These are phyloP conservation scores for Ceyx melanurus DNA, from an alignment of 2,113 vertebrate genomes.

Conservation along the genomic window DNA sequence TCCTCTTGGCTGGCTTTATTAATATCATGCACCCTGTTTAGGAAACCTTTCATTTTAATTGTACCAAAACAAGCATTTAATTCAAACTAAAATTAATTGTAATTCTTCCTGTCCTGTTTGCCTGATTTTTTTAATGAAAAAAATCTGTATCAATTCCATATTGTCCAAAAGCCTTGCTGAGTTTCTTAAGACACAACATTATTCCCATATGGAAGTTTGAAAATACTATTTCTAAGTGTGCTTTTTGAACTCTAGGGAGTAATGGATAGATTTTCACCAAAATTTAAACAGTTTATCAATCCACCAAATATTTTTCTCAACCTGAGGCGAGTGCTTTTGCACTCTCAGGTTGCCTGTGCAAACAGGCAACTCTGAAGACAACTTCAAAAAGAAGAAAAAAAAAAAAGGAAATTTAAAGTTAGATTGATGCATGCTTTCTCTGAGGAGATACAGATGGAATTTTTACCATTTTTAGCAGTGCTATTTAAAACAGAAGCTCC, in stretches of 20 bases:
- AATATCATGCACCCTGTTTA: background rate
- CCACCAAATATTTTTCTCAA: background rate
- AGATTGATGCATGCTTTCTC: conserved; percentile 13
- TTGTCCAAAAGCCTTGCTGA: background rate
- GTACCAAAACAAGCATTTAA: background rate
- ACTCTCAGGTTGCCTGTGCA: background rate
- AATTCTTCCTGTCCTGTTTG: background rate
- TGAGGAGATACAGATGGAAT: conserved; percentile 51
- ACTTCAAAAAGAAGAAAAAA: background rate
- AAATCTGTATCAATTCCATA: background rate
- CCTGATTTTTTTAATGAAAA: background rate
- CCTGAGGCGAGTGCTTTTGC: background rate
- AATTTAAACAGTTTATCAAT: background rate
- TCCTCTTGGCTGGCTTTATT: background rate
- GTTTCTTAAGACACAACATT: background rate
- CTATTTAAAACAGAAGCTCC: conserved; percentile 54
- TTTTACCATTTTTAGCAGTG: conserved; percentile 51
- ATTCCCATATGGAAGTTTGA: background rate
- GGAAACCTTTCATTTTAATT: background rate
- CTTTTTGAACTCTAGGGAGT: background rate
- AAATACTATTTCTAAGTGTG: background rate
- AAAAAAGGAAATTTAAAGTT: background rate
- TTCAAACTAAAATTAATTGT: background rate
- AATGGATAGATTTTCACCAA: background rate
- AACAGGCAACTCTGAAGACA: background rate